Evolutionary conservation across 1,140 invertebrate genomes (phyloP), one percentile per base, ranked within the genome.

Genomic region (Zophobas morio): DNA sequence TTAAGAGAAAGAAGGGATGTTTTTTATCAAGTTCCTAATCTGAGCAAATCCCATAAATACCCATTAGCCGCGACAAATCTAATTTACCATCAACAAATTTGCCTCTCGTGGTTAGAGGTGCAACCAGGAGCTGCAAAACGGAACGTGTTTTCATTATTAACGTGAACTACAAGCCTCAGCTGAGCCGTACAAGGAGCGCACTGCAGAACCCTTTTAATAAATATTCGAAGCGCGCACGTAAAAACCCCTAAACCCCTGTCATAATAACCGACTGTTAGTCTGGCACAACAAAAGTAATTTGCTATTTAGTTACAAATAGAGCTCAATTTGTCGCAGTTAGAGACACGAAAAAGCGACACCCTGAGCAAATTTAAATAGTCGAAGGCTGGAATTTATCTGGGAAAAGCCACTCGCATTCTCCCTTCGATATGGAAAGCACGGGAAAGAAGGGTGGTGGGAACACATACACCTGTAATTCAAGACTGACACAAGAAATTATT

Each of bases 31-130:
- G 60, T 39, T 66, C 39, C 60, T 66, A 66, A 66, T 66, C 60
- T 39, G 8, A 40, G 60, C 5, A 66, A 66, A 66, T 39, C 37
- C 60, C 60, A 66, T 66, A 66, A 66, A 66, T 66, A 66, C 60
- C 60, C 60, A 66, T 66, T 66, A 66, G 49, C 37, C 37, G 60
- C 37, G 60, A 66, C 60, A 66, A 66, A 66, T 66, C 60, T 66
- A 66, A 66, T 66, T 66, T 66, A 66, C 60, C 60, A 42, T 66
- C 60, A 66, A 66, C 60, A 42, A 66, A 66, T 66, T 66, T 42
- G 42, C 60, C 35, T 66, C 37, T 39, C 40, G 60, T 42, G 35
- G 37, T 66, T 66, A 33, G 20, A 66, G 60, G 39, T 66, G 60
- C 60, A 66, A 47, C 60, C 42, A 66, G 42, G 6, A 42, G 53